These are phyloP conservation scores for Dinoponera quadriceps DNA, from an alignment of 1,140 invertebrate genomes.

Conservation along the genomic window DNA sequence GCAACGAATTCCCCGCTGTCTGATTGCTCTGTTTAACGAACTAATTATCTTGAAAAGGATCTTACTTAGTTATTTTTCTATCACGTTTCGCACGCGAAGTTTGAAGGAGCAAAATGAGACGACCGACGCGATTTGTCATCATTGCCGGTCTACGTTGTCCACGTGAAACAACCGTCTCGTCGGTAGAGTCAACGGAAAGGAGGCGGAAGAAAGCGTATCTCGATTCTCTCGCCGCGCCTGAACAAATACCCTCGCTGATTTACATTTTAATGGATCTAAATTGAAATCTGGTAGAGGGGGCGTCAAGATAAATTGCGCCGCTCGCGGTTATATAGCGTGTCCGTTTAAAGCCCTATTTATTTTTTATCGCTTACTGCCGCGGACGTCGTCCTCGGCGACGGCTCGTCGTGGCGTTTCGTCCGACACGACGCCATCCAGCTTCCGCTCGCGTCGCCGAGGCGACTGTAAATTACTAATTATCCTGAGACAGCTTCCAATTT, in stretches of 20 bases:
- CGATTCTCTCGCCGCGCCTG: conserved; percentile 41
- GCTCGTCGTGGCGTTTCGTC: conserved; percentile 17
- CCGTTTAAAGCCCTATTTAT: conserved; percentile 71
- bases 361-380: conserved; percentile 68
- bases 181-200: conserved; percentile 25
- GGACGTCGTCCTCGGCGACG: conserved; percentile 19
- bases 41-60: too few relatives aligned
- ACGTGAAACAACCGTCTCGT: conserved; percentile 1
- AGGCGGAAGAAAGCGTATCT: conserved; percentile 55
- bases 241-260: conserved; percentile 75
- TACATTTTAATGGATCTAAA: conserved; percentile 81
- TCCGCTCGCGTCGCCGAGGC: background rate
- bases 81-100: too few relatives aligned
- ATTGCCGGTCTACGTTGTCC: conserved; percentile 1
- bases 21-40: too few relatives aligned
- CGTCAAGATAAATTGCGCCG: conserved; percentile 71
- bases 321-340: conserved; percentile 59
- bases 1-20: too few relatives aligned
- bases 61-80: too few relatives aligned
- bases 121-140: conserved; percentile 24
- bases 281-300: conserved; percentile 74
- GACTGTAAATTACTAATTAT: conserved; percentile 72
- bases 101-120: background rate
- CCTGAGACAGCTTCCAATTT: conserved; percentile 25
- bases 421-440: conserved; percentile 9